Base-by-base conservation (phyloP, 2,113 vertebrate genomes). In the Ptychochromis oligacanthus region DNA sequence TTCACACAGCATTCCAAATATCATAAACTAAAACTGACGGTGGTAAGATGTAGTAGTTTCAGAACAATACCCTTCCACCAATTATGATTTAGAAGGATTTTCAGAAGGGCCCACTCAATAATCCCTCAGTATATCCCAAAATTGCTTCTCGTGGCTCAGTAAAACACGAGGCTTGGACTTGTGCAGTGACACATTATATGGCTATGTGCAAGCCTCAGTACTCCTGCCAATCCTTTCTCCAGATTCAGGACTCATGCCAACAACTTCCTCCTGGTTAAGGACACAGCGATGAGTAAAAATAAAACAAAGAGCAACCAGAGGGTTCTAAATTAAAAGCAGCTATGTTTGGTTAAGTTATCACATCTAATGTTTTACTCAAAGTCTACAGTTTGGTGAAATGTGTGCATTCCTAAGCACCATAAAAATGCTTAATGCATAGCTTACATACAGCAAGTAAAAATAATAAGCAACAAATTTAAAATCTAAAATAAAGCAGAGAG, bases 241-340 rank as follows among this genome's bases (percentile, higher is more conserved):
- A 72, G 56, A 82, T 77, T 34, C 6, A n/a, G 82, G 82, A 80
- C 24, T 14, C 46, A 2, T 56, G 86, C 77, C 83, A 85, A 65
- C 18, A 36, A 49, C 52, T 26, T 75, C 40, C 79, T 79, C n/a
- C 60, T 11, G 10, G 57, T 65, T 72, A 56, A 67, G 64, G 77
- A 83, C 80, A 70, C 15, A 13, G 18, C 1, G n/a, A 79, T 28
- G 75, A 40, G 20, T 17, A 8, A 49, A 31, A 52, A 22, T n/a
- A 28, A 43, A 52, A 60, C 17, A 28, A 26, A 22, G 9, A 38
- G 18, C 11, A 40, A 40, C 26, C 20, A 14, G 7, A 34, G 9
- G 15, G 15, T n/a, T 72, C 40, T 36, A 38, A 34, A 38, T 9
- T 57, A 17, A 65, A 65, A 1, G 24, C 5, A 49, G 46, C 15